Conservation (phyloP, 2,888 invertebrate genomes). For the Catonia carolina region DNA sequence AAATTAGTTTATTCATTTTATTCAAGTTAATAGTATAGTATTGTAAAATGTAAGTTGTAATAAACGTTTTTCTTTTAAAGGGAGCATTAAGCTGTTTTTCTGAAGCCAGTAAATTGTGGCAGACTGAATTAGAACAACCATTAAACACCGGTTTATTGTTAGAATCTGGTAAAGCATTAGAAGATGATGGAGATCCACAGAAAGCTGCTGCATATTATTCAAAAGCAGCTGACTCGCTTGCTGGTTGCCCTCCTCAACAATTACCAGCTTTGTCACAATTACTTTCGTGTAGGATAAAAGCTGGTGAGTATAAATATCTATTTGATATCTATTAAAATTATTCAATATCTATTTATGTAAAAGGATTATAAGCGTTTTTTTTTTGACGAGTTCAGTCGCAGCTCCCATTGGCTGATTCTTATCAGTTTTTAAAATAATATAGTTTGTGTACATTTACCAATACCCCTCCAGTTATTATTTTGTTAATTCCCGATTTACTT, state of each 20-base stretch:
- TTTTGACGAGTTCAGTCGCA: no score
- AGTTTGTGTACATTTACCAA: no score
- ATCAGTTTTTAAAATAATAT: conserved; percentile 22
- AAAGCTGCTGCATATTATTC: conserved; percentile 25
- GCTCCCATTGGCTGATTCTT: no score
- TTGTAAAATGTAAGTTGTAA: no score
- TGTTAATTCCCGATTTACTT: no score
- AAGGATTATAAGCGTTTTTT: no score
- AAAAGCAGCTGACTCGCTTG: conserved; percentile 27
- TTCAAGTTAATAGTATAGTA: no score
- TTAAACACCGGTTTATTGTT: conserved; percentile 28
- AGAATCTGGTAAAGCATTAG: conserved; percentile 28
- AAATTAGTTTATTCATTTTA: no score
- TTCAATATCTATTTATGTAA: no score
- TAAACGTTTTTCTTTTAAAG: no score
- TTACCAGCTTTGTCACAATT: conserved; percentile 28
- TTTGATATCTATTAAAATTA: no score
- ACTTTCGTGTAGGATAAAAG: conserved; percentile 25
- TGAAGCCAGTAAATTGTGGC: conserved; percentile 26
- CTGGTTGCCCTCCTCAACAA: conserved; percentile 28
- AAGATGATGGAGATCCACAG: conserved; percentile 18
- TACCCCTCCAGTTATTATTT: no score
- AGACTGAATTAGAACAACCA: conserved; percentile 23
- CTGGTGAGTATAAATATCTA: conserved; percentile 27
- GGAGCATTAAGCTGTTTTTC: conserved; percentile 25